phyloP scores from a whole-genome alignment of 2,113 vertebrate genomes.

The Ageneiosus marmoratus region DNA sequence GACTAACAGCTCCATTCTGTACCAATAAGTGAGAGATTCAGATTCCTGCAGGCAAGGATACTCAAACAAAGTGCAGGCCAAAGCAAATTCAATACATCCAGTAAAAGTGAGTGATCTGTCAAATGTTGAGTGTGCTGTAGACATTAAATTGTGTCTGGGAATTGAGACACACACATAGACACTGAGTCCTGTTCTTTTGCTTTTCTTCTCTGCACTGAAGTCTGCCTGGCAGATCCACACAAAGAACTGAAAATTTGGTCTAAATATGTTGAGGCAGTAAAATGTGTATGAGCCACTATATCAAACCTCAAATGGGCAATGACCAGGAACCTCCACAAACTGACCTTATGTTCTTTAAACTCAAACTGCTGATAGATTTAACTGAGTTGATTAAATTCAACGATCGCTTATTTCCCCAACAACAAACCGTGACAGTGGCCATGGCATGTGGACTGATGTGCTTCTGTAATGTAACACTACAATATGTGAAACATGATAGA shows the following conservation, averaged over 20 bases:
- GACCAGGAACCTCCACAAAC: conserved; percentile 8
- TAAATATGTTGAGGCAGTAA: conserved; percentile 19
- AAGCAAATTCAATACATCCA: conserved; percentile 56
- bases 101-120: conserved; percentile 49
- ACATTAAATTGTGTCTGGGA: conserved; percentile 20
- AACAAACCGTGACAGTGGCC: conserved; percentile 11
- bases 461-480: not conserved
- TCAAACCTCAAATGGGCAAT: conserved; percentile 8
- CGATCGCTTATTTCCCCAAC: conserved; percentile 56
- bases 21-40: conserved; percentile 37
- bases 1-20: conserved; percentile 35
- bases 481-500: not conserved
- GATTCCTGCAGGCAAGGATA: conserved; percentile 41
- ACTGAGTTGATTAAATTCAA: conserved; percentile 57
- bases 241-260: conserved; percentile 27
- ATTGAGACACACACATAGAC: conserved; percentile 18
- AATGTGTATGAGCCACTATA: conserved; percentile 7
- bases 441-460: not conserved
- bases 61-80: conserved; percentile 49
- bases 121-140: conserved; percentile 41
- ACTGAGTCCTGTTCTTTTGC: conserved; percentile 36
- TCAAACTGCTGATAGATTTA: conserved; percentile 27
- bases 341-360: conserved; percentile 38
- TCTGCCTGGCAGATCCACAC: conserved; percentile 30
- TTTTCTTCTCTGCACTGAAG: conserved; percentile 34